These are phyloP conservation scores for Cromileptes altivelis DNA, from an alignment of 2,113 vertebrate species.

Conservation along the genomic window DNA sequence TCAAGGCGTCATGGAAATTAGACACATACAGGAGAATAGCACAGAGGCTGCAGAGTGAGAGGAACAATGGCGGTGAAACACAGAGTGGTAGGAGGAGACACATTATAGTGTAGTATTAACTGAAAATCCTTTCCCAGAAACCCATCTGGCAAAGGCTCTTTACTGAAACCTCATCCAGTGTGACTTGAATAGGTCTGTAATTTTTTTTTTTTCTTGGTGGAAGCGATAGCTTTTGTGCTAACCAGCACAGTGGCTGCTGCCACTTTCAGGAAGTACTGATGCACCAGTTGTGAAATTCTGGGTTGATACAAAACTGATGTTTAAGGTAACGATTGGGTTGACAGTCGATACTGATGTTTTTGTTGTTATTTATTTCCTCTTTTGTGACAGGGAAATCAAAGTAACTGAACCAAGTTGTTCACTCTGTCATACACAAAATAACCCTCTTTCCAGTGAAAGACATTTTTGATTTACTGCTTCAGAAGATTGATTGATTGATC, in stretches of 20 bases:
- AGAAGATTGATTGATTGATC: too few relatives aligned
- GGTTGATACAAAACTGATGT: too few relatives aligned
- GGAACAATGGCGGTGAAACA: conserved; percentile 18
- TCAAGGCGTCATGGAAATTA: conserved; percentile 52
- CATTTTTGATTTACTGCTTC: too few relatives aligned
- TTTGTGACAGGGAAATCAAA: too few relatives aligned
- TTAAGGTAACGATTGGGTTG: too few relatives aligned
- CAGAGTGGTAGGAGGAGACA: conserved; percentile 29
- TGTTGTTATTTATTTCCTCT: too few relatives aligned
- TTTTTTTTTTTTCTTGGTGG: conserved; percentile 20
- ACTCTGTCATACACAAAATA: too few relatives aligned
- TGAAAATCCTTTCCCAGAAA: conserved; percentile 53
- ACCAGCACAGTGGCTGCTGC: not conserved
- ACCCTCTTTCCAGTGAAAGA: too few relatives aligned
- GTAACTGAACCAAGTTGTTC: too few relatives aligned
- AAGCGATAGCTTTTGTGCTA: not conserved
- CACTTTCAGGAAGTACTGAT: not conserved
- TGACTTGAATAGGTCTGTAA: conserved; percentile 32
- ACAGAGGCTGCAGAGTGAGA: conserved; percentile 16
- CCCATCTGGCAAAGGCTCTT: conserved; percentile 41
- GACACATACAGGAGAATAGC: conserved; percentile 16
- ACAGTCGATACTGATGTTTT: too few relatives aligned
- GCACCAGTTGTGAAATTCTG: too few relatives aligned
- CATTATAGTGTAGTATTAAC: conserved; percentile 49
- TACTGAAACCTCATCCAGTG: conserved; percentile 43